These are phyloP conservation scores for Hemitrygon akajei DNA, from an alignment of 2,797 vertebrate genomes.

Conservation along the genomic window DNA sequence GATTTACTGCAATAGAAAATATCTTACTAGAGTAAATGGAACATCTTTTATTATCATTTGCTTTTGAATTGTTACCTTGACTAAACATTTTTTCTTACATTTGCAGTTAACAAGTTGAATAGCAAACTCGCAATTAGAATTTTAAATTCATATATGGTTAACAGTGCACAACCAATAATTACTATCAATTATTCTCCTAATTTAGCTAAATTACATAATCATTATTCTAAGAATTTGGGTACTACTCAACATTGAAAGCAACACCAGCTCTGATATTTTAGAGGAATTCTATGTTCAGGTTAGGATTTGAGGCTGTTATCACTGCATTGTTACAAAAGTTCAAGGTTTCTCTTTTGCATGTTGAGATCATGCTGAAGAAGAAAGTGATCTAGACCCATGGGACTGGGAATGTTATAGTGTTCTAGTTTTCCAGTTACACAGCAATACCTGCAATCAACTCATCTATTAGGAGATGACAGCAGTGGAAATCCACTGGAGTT, in stretches of 20 bases:
- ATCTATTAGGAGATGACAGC: neutral
- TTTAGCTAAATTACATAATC: constrained; percentile 1
- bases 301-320: neutral
- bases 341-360: neutral
- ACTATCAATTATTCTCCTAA: neutral
- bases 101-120: constrained; percentile 30
- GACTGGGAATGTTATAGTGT: neutral
- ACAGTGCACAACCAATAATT: constrained; percentile 27
- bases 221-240: constrained; percentile 19
- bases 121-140: neutral
- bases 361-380: neutral
- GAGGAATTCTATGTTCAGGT: neutral
- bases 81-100: constrained; percentile 13
- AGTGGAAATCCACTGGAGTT: neutral
- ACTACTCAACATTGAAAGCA: constrained; percentile 5
- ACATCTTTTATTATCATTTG: constrained; percentile 33
- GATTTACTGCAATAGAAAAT: constrained; percentile 14
- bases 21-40: neutral
- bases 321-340: constrained; percentile 5
- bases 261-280: neutral
- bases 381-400: neutral
- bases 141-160: constrained; percentile 16
- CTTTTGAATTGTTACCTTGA: constrained; percentile 13
- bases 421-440: constrained; percentile 8
- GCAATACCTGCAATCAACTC: neutral